Base-by-base conservation (phyloP, 2,113 vertebrate species). In the Aphelocoma coerulescens region DNA sequence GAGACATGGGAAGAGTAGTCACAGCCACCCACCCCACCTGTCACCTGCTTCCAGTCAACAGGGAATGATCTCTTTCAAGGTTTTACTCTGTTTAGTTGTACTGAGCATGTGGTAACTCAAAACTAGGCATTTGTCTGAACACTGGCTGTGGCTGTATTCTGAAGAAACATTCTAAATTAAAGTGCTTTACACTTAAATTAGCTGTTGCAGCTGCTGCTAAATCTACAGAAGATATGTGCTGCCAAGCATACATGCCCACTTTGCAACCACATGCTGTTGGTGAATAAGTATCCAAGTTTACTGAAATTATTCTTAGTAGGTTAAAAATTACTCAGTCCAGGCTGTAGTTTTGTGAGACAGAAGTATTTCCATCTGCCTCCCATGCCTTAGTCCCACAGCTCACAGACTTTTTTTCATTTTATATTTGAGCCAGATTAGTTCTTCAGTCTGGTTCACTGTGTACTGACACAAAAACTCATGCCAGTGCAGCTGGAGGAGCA, bases 161-260 rank as follows among this genome's bases (percentile, higher is more conserved):
- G 55, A 77, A 80, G 78, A 94, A 93, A 86, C 22, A 16, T 51
- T 80, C 87, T 80, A 88, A 93, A 85, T 93, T 79, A 24, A 93
- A 90, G 49, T 88, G 28, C 44, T 68, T 91, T 91, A n/a, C 57
- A 41, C 84, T 94, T 89, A 78, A 89, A 85, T 92, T 90, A 90
- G 55, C 88, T 96, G 55, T 74, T 88, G 55, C 72, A 96, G 55
- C 75, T 91, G 74, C 59, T 83, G 39, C 67, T 91, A 91, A 85
- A 55, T 69, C 62, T 88, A 10, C 41, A 80, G 77, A 88, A 93
- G 85, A 13, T 68, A 26, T 6, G 28, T 89, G 58, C 89, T 95
- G 93, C 89, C 85, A 88, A 79, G 58, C 82, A 35, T 44, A 24
- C 35, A 5, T 91, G 55, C 58, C 33, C 46, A 35, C 78, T 90